Conservation (phyloP, 2,797 vertebrate genomes). For the Phaenicophaeus curvirostris region DNA sequence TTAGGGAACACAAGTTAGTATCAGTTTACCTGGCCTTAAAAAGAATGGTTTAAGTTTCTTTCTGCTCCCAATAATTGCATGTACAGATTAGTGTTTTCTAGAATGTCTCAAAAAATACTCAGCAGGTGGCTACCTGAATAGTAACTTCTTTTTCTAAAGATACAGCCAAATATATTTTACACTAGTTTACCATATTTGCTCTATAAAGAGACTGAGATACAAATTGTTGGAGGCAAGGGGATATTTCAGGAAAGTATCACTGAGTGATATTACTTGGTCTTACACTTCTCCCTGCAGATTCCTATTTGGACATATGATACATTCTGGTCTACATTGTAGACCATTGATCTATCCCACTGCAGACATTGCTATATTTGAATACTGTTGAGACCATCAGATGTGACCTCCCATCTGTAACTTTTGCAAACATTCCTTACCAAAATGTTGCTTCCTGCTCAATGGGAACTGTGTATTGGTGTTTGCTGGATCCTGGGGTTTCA, state of each 20-base stretch:
- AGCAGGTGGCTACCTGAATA: not conserved
- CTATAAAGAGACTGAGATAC: not conserved
- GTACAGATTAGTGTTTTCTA: not conserved
- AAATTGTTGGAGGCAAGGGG: not conserved
- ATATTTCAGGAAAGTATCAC: not conserved
- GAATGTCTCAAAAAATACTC: not conserved
- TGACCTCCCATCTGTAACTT: not conserved
- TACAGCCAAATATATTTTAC: not conserved
- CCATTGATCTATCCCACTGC: not conserved
- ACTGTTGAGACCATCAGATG: not conserved
- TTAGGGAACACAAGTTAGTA: not conserved
- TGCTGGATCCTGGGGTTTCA: not conserved
- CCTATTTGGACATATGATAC: not conserved
- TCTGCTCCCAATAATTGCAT: not conserved
- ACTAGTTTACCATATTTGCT: not conserved
- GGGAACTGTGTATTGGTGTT: not conserved
- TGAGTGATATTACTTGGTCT: not conserved
- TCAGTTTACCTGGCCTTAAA: not conserved
- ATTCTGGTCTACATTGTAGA: not conserved
- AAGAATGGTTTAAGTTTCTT: not conserved
- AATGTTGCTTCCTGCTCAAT: not conserved
- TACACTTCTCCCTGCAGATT: not conserved
- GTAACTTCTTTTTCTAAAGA: not conserved
- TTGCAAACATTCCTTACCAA: not conserved
- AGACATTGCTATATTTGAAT: constrained; percentile 11